Evolutionary conservation across 2,113 vertebrate species (phyloP), one percentile per base, ranked within the genome.

Genomic region (Nannobrachium achirus): DNA sequence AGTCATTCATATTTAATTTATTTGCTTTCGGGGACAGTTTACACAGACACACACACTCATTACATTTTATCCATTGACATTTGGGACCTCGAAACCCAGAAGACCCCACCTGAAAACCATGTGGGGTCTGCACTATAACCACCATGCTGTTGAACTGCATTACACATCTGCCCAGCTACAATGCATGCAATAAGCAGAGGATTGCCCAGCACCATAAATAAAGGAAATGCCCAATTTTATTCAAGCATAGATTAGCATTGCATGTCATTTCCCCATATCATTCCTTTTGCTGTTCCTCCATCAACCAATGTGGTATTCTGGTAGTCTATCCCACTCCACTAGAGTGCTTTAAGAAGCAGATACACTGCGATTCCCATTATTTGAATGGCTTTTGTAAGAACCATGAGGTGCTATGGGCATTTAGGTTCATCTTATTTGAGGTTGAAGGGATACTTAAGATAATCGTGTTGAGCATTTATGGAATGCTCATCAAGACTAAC

Each of bases 1-100:
- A 71, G 62, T 76, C 66, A 8, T 71, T 76, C 7, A 52, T 73
- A 78, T 70, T 25, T 11, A 53, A 38, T 85, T 82, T 78, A 82
- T 82, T 83, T 33, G 72, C 56, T 62, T 83, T 71, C 16, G 40
- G 48, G 14, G 9, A 4, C 25, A 33, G 25, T 73, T 66, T 57
- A 38, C 50, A 70, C 64, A 71, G 59, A 80, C 60, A 49, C 48
- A 70, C 61, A 70, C 40, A 64, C 25, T 68, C 58, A 51, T 68
- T 10, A 53, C 55, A 81, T 51, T 44, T 56, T 33, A 1, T 45
- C 18, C 65, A 61, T 52, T 19, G 18, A 63, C 55, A 19, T 55
- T 66, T 4, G 56, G 40, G 42, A 61, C 44, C 62, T 44, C 13
- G 14, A 1, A 11, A 48, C 13, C n/a, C 10, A 53, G 6, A 53